Percentiles rank a stretch among this genome's conserved stretches.
Conservation (phyloP, 2,888 invertebrate genomes). For the Nephrotoma appendiculata region DNA sequence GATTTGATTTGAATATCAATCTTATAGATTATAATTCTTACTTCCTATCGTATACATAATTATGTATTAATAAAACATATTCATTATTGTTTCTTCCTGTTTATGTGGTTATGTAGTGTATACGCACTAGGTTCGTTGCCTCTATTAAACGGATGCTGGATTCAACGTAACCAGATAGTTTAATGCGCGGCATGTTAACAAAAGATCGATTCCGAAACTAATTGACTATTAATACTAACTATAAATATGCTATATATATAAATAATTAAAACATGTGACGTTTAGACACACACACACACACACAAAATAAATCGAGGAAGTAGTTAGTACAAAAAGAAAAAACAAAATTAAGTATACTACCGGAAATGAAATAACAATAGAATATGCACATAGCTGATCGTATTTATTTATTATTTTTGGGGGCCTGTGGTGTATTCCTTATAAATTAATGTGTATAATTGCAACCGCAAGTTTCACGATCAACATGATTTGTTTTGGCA, state of each 20-base stretch:
- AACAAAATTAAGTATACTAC: neutral
- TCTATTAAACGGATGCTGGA: neutral
- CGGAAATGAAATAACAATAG: neutral
- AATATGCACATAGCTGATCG: neutral
- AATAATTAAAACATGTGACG: neutral
- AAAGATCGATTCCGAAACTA: neutral
- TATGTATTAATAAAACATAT: neutral
- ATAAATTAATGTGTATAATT: neutral
- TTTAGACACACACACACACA: neutral
- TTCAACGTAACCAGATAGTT: neutral
- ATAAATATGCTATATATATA: neutral
- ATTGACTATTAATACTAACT: neutral
- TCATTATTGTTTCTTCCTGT: neutral
- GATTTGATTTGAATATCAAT: neutral
- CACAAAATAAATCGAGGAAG: neutral
- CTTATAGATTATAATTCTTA: neutral
- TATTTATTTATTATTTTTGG: neutral
- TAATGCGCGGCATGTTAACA: neutral
- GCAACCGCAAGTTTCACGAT: neutral
- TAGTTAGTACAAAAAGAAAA: neutral
- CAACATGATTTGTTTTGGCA: neutral
- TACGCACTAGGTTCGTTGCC: neutral
- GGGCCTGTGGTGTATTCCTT: neutral
- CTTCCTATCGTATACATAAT: neutral
- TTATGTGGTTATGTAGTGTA: neutral